Percentiles rank a stretch among this genome's conserved stretches.
Conservation (phyloP, 2,113 vertebrate genomes). For the Porphyrio hochstetteri region DNA sequence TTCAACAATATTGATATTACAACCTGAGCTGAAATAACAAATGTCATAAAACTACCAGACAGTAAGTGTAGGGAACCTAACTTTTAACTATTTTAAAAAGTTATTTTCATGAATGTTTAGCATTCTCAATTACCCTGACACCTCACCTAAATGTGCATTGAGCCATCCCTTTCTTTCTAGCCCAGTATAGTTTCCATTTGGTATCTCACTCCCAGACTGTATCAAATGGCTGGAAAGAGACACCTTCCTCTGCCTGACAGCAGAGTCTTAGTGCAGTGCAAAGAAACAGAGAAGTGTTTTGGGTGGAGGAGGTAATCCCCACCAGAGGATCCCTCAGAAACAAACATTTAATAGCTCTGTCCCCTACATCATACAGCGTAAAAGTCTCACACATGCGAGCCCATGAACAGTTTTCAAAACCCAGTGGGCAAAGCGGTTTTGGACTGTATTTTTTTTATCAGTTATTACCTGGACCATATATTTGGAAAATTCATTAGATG, state of each 20-base stretch:
- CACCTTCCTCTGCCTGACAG: neutral
- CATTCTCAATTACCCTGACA: neutral
- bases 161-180: neutral
- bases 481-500: neutral
- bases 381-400: neutral
- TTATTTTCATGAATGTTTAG: neutral
- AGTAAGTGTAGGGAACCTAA: neutral
- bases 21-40: constrained; percentile 22
- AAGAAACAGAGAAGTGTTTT: neutral
- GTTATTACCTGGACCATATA: neutral
- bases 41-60: neutral
- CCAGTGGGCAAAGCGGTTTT: neutral
- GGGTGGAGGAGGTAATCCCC: neutral
- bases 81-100: neutral
- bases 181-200: neutral
- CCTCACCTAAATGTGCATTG: neutral
- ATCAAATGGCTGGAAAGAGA: neutral
- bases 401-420: neutral
- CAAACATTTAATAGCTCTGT: neutral
- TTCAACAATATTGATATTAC: neutral
- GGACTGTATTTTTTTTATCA: neutral
- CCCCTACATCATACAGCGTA: fast-evolving
- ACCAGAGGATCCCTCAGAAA: neutral
- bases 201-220: neutral
- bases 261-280: neutral